These are phyloP conservation scores for Platyscapa corneri DNA, from an alignment of 1,140 invertebrate species.

Conservation along the genomic window DNA sequence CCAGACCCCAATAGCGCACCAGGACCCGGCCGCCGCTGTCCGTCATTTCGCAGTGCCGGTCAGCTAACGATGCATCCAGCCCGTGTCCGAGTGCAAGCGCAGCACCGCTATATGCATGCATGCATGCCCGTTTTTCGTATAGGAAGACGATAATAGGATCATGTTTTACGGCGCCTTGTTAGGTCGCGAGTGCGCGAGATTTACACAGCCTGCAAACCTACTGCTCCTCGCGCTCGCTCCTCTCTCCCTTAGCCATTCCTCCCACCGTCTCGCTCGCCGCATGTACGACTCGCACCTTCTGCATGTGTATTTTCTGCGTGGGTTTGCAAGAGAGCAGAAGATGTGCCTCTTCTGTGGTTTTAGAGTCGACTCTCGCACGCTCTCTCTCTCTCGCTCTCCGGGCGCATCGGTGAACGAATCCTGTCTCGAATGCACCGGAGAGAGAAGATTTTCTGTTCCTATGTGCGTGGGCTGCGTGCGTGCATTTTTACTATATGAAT, in stretches of 20 bases:
- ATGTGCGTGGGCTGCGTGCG: constrained; percentile 17
- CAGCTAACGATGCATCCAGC: constrained; percentile 34
- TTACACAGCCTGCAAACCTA: constrained; percentile 42
- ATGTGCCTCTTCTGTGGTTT: constrained; percentile 11
- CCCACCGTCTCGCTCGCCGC: background rate
- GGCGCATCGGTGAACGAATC: background rate
- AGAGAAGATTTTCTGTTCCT: constrained; percentile 15
- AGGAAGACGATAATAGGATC: constrained; percentile 65
- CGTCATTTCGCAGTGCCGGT: constrained; percentile 13
- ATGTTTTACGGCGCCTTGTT: constrained; percentile 70
- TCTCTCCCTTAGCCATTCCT: too few relatives aligned
- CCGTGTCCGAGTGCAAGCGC: background rate
- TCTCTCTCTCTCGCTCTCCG: too few relatives aligned
- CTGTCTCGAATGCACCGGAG: background rate
- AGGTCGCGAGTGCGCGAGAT: constrained; percentile 51
- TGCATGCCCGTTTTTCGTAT: constrained; percentile 33
- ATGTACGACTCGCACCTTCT: background rate
- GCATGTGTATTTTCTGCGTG: constrained; percentile 34
- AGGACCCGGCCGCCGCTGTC: constrained; percentile 33
- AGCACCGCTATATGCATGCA: background rate
- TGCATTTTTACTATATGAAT: constrained; percentile 29
- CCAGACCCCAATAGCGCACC: constrained; percentile 18
- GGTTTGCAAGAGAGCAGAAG: constrained; percentile 28
- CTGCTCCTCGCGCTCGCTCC: too few relatives aligned
- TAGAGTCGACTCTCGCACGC: background rate